phyloP scores from a whole-genome alignment of 64 coral and sea anemone species.

The Hydrozoanthus tunicans region DNA sequence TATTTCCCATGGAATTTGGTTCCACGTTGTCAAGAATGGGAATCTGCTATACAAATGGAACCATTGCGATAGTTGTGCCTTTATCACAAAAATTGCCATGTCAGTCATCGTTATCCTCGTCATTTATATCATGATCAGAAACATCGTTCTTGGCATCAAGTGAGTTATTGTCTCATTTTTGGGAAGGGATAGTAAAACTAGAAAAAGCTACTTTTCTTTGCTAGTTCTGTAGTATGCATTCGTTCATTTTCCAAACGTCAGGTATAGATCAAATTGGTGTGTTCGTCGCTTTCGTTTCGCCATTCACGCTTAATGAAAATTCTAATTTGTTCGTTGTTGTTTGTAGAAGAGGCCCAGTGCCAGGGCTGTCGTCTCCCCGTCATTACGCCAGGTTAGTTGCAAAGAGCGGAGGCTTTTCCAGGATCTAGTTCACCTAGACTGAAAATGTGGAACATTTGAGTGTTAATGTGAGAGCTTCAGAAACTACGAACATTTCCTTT shows the following conservation, averaged over 20 bases:
- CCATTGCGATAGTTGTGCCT: too few relatives aligned
- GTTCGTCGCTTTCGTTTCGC: not conserved
- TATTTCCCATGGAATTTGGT: too few relatives aligned
- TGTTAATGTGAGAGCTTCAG: too few relatives aligned
- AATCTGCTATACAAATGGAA: too few relatives aligned
- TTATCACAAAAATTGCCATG: not conserved
- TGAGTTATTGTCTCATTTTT: too few relatives aligned
- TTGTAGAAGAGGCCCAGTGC: conserved; percentile 72
- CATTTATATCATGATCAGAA: not conserved
- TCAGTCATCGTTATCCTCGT: not conserved
- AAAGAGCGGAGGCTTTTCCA: not conserved
- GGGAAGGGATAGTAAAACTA: too few relatives aligned
- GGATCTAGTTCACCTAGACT: not conserved
- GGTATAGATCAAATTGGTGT: too few relatives aligned
- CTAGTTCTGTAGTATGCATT: too few relatives aligned
- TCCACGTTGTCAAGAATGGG: too few relatives aligned
- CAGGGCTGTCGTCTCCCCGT: conserved; percentile 67
- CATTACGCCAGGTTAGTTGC: conserved; percentile 72
- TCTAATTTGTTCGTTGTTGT: not conserved
- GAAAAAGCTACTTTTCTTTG: too few relatives aligned
- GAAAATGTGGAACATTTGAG: not conserved
- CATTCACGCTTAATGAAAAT: not conserved
- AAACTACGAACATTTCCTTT: too few relatives aligned
- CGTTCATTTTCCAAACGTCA: too few relatives aligned
- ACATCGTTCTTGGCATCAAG: not conserved